Conservation (phyloP, 2,797 vertebrate genomes). For the Trematomus bernacchii region DNA sequence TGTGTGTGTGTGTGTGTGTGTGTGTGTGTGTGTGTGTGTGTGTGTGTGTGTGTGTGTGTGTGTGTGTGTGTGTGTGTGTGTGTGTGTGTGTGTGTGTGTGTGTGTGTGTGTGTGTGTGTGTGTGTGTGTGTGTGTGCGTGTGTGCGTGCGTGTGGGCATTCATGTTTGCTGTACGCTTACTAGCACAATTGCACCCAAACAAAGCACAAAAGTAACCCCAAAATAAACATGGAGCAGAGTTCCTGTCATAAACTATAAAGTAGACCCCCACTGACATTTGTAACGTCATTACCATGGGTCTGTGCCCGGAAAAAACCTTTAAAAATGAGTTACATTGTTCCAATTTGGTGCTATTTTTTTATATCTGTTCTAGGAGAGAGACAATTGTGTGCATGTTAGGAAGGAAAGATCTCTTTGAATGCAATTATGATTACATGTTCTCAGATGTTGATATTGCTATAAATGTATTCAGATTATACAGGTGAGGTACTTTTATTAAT, state of each 20-base stretch:
- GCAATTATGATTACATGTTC: too few relatives aligned
- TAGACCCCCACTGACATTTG: conserved; percentile 20
- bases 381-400: too few relatives aligned
- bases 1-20: conserved; percentile 19
- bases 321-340: conserved; percentile 11
- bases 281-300: conserved; percentile 4
- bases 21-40: conserved; percentile 25
- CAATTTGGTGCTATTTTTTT: background rate
- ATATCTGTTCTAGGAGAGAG: too few relatives aligned
- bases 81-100: conserved; percentile 44
- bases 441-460: too few relatives aligned
- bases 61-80: background rate
- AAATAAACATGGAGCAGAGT: conserved; percentile 26
- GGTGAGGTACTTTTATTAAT: too few relatives aligned
- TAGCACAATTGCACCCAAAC: conserved; percentile 34
- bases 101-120: conserved; percentile 26
- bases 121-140: background rate
- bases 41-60: conserved; percentile 39
- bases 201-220: conserved; percentile 54
- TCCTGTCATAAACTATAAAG: conserved; percentile 41
- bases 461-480: too few relatives aligned
- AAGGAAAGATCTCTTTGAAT: too few relatives aligned
- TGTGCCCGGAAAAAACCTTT: conserved; percentile 9
- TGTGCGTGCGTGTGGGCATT: conserved; percentile 30
- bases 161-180: conserved; percentile 48